Conservation (phyloP, 2,888 invertebrate species). For the Drosophila acutilabella region DNA sequence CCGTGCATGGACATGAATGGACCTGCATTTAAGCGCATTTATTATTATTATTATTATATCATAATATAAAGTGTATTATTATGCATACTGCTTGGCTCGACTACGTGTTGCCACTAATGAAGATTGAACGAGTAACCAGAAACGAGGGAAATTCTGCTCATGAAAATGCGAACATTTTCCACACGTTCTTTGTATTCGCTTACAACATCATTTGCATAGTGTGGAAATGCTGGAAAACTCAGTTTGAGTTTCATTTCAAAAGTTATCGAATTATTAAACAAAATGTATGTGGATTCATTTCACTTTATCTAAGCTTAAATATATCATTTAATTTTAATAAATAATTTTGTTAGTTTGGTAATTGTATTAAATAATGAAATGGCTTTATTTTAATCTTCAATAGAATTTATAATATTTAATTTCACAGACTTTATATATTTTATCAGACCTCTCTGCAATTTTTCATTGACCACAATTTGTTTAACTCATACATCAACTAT, state of each 20-base stretch:
- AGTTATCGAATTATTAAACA: background rate
- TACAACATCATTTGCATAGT: conserved; percentile 25
- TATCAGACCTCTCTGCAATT: background rate
- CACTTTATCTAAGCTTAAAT: too few relatives aligned
- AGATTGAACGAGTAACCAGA: conserved; percentile 23
- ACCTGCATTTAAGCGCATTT: conserved; percentile 59
- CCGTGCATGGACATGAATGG: conserved; percentile 12
- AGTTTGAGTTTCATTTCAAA: background rate
- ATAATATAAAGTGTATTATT: conserved; percentile 55
- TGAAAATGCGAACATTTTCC: conserved; percentile 4
- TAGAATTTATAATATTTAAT: too few relatives aligned
- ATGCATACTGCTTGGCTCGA: conserved; percentile 23
- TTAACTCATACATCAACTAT: background rate
- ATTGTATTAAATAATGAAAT: too few relatives aligned
- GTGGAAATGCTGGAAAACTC: background rate
- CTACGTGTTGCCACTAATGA: conserved; percentile 43
- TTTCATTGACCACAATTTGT: background rate
- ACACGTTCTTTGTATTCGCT: background rate
- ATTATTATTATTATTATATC: conserved; percentile 51
- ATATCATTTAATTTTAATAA: too few relatives aligned
- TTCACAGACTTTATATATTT: too few relatives aligned
- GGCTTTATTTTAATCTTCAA: too few relatives aligned
- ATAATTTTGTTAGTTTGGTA: too few relatives aligned
- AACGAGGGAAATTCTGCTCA: background rate
- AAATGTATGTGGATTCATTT: too few relatives aligned